Conservation (phyloP, 2,888 invertebrate genomes). For the Celastrina argiolus region DNA sequence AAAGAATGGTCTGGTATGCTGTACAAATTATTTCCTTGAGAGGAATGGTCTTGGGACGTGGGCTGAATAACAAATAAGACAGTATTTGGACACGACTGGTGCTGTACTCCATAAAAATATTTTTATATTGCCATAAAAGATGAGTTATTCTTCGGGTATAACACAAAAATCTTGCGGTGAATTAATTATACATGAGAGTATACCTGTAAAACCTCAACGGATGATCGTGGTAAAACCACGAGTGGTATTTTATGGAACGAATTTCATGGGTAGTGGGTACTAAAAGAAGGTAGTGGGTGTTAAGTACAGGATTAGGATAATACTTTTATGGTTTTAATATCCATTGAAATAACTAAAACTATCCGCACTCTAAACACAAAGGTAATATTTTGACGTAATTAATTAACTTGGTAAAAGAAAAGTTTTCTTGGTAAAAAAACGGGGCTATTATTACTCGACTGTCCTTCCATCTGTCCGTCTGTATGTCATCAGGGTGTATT, state of each 20-base stretch:
- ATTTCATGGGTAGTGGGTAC: neutral
- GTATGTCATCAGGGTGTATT: too few species aligned
- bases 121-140: neutral
- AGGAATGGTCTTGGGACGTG: neutral
- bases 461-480: too few species aligned
- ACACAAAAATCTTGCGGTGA: neutral
- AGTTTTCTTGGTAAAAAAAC: too few species aligned
- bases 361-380: too few species aligned
- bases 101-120: neutral
- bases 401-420: too few species aligned
- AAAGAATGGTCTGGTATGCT: slow-evolving; percentile 9
- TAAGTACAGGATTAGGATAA: neutral
- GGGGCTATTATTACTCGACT: too few species aligned
- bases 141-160: neutral
- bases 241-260: neutral
- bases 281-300: neutral
- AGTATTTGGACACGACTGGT: neutral
- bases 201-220: neutral
- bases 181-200: slow-evolving; percentile 3
- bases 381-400: too few species aligned
- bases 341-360: too few species aligned
- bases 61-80: neutral
- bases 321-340: too few species aligned
- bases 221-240: neutral
- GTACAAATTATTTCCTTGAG: slow-evolving; percentile 2